These are phyloP conservation scores for Myotis daubentonii DNA, from an alignment of 2,797 vertebrate genomes.

Conservation along the genomic window DNA sequence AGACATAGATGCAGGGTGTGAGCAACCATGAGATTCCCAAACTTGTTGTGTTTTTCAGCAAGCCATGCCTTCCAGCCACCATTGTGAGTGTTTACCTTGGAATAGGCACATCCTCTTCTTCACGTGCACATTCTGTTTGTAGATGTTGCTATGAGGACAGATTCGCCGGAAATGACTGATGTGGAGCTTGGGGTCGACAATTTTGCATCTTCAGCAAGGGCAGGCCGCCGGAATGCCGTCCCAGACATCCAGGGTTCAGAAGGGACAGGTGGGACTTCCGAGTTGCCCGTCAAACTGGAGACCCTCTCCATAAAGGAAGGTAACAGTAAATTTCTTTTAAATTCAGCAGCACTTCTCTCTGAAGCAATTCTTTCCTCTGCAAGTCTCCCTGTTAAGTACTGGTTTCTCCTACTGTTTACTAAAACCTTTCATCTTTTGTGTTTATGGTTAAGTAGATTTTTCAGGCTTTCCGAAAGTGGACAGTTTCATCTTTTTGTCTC, in stretches of 20 bases:
- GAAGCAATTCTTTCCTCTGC: neutral
- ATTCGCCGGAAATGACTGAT: slow-evolving; percentile 90
- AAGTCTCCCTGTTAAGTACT: neutral
- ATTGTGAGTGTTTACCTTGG: neutral
- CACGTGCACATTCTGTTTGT: slow-evolving; percentile 52
- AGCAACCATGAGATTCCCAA: neutral
- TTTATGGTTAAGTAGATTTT: neutral
- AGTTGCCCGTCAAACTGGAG: slow-evolving; percentile 89
- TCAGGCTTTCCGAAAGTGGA: neutral
- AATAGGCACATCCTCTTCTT: neutral
- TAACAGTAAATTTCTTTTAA: slow-evolving; percentile 72
- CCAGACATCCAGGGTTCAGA: slow-evolving; percentile 90
- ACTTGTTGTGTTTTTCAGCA: neutral
- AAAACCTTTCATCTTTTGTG: neutral
- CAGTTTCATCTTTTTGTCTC: neutral
- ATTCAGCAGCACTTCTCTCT: neutral
- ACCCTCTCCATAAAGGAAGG: slow-evolving; percentile 88
- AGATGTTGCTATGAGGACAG: slow-evolving; percentile 92
- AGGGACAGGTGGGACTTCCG: slow-evolving; percentile 72
- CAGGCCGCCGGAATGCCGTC: slow-evolving; percentile 92
- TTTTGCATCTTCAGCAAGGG: slow-evolving; percentile 90
- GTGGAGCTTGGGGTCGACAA: slow-evolving; percentile 90
- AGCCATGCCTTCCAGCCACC: neutral
- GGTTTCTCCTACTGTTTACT: neutral
- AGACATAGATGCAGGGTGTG: neutral